Evolutionary conservation across 2,113 vertebrate species (phyloP), one percentile per base, ranked within the genome.

Genomic region (Nannospalax galili): DNA sequence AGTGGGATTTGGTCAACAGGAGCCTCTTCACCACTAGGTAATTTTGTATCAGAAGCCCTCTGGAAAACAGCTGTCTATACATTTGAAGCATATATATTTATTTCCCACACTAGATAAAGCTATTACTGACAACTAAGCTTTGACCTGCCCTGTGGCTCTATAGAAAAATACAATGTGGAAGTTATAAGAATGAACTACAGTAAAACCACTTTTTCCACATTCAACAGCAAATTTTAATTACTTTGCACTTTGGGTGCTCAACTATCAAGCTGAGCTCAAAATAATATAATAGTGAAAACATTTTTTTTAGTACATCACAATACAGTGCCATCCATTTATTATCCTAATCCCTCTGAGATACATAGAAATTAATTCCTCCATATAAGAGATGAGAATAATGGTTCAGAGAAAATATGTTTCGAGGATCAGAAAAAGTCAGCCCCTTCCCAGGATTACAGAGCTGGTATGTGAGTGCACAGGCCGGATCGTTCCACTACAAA

Each of bases 171-270:
- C 15, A 93, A 95, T 58, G 65, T 77, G 64, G 28, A 72, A 65
- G 45, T 35, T 82, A n/a, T 75, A 91, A 94, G 84, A 86, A 94
- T 42, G 11, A 20, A 37, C n/a, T 37, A 40, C 85, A 82, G 84
- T 65, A 64, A 95, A 78, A 65, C 72, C n/a, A 75, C 78, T 60
- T 92, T 93, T 89, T 58, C 42, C 17, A 77, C 65, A 40, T 40
- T 85, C 37, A 32, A 26, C 30, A 88, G 84, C n/a, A 84, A 88
- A 60, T 56, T n/a, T 95, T 52, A 94, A 84, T 90, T 92, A 91
- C 20, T 17, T 92, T 80, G 9, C 40, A 88, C 10, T 80, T 96
- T 92, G 84, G n/a, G n/a, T 87, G 73, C 6, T 80, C 67, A n/a
- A 10, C 52, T 88, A 35, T 95, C 80, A 73, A 2, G 65, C 52